Evolutionary conservation across 2,797 vertebrate genomes (phyloP).

Genomic region (Pseudochaenichthys georgianus): DNA sequence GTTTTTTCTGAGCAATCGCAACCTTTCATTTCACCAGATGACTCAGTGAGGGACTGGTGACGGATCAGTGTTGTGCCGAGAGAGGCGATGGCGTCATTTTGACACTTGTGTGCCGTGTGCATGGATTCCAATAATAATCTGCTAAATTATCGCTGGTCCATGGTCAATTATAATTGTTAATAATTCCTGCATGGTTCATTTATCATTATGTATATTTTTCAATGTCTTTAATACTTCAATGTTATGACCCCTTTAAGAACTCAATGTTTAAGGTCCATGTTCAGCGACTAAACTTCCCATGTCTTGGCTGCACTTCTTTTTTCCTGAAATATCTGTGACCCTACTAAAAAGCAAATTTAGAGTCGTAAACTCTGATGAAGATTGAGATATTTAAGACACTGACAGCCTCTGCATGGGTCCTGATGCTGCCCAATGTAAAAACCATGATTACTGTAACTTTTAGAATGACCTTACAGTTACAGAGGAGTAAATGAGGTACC

Average conservation of each 20-base stretch:
- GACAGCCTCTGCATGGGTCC: background rate
- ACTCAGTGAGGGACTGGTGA: no score
- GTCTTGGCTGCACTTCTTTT: background rate
- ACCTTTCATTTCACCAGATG: no score
- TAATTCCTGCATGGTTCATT: background rate
- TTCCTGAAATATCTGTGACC: background rate
- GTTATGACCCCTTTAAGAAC: background rate
- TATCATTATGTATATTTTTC: background rate
- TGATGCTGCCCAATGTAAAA: background rate
- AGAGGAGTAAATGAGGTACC: slow-evolving; percentile 10
- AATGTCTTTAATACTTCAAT: background rate
- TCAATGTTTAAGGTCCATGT: background rate
- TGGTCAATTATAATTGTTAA: background rate
- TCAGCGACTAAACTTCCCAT: background rate
- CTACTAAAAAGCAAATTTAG: background rate
- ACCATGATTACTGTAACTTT: background rate
- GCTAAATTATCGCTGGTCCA: no score
- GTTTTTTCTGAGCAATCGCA: no score
- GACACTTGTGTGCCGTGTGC: no score
- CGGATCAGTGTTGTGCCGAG: no score
- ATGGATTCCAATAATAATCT: no score
- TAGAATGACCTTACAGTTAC: background rate
- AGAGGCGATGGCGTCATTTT: no score
- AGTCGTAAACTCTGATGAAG: no score
- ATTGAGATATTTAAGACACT: background rate